Percentiles rank a stretch among this genome's conserved stretches.
Conservation (phyloP, 2,888 invertebrate species). For the Stenoptilia bipunctidactyla region DNA sequence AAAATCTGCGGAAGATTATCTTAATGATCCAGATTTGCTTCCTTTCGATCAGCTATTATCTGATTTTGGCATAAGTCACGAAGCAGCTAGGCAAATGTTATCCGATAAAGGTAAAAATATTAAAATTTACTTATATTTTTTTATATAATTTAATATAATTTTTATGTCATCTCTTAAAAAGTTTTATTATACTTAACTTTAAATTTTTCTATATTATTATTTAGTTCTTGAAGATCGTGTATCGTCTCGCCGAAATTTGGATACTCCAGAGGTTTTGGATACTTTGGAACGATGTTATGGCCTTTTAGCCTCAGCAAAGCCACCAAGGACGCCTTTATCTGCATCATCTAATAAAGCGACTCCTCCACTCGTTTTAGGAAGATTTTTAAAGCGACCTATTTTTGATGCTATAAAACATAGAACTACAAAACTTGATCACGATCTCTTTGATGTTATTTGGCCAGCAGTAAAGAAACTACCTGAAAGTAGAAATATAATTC, state of each 20-base stretch:
- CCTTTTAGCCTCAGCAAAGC: slow-evolving; percentile 74
- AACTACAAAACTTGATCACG: slow-evolving; percentile 86
- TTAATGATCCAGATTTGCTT: slow-evolving; percentile 75
- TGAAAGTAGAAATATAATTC: slow-evolving; percentile 62
- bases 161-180: too few species aligned
- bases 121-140: slow-evolving; percentile 6
- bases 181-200: neutral
- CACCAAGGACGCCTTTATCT: slow-evolving; percentile 68
- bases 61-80: slow-evolving; percentile 79
- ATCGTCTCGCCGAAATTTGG: slow-evolving; percentile 80
- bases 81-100: slow-evolving; percentile 76
- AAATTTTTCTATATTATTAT: slow-evolving; percentile 14
- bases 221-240: slow-evolving; percentile 81
- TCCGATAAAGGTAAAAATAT: slow-evolving; percentile 79
- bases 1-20: slow-evolving; percentile 84
- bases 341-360: slow-evolving; percentile 70
- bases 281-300: slow-evolving; percentile 84
- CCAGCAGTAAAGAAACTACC: slow-evolving; percentile 87
- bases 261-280: slow-evolving; percentile 77
- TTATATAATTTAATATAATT: neutral
- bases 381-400: slow-evolving; percentile 79
- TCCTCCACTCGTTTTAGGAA: slow-evolving; percentile 74
- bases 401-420: slow-evolving; percentile 82
- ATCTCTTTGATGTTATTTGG: slow-evolving; percentile 90
- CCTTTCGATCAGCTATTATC: slow-evolving; percentile 77